Conservation (phyloP, 2,797 vertebrate genomes). For the Aphelocoma californica region DNA sequence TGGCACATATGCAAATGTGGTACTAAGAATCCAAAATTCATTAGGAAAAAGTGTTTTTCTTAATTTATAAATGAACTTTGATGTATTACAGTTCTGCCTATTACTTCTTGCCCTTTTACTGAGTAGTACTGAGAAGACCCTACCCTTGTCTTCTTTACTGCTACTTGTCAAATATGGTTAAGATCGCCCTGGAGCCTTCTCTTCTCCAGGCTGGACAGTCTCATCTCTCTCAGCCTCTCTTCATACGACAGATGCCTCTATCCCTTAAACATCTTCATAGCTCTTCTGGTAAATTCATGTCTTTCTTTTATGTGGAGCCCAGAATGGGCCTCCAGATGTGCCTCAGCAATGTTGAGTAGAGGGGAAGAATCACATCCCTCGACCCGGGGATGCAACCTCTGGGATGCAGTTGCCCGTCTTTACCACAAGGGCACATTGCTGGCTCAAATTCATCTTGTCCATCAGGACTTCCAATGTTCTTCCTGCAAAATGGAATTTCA, state of each 20-base stretch:
- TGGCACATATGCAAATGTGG: fast-evolving
- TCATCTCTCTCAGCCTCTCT: not conserved
- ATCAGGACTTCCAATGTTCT: not conserved
- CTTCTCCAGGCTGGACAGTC: not conserved
- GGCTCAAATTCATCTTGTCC: not conserved
- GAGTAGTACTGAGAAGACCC: not conserved
- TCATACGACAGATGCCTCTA: not conserved
- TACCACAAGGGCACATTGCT: not conserved
- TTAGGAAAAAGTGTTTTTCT: not conserved
- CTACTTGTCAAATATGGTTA: fast-evolving
- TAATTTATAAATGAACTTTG: not conserved
- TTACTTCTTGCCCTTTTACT: not conserved
- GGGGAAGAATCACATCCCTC: not conserved
- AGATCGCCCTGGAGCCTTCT: not conserved
- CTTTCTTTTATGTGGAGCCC: not conserved
- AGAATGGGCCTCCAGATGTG: not conserved
- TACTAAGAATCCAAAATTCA: not conserved
- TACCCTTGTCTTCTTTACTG: not conserved
- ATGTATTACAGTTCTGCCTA: not conserved
- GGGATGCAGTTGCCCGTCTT: not conserved
- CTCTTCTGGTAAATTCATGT: not conserved
- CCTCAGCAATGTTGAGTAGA: not conserved
- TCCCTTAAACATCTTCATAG: not conserved
- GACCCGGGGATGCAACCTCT: too few relatives aligned
- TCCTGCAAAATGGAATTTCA: not conserved